Conservation (phyloP, 2,797 vertebrate genomes). For the Sparus aurata region DNA sequence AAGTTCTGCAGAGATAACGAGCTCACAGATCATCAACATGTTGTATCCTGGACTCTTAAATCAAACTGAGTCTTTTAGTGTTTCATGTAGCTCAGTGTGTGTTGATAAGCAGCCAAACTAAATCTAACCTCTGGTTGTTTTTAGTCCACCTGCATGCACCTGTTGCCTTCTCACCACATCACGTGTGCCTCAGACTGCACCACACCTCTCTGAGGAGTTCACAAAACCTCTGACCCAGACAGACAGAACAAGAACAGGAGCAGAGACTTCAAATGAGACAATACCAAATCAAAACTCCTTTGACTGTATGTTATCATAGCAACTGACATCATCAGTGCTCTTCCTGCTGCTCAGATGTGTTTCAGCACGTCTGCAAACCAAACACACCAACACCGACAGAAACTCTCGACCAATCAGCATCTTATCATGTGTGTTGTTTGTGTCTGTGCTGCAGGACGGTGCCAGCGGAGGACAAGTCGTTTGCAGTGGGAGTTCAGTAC, state of each 20-base stretch:
- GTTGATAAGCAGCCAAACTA: too few species aligned
- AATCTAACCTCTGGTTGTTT: not conserved
- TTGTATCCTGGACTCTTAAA: too few species aligned
- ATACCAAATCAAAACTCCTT: not conserved
- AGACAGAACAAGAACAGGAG: not conserved
- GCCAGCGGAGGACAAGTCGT: conserved; percentile 91
- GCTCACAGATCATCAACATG: too few species aligned
- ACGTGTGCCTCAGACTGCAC: not conserved
- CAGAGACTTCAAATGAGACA: not conserved
- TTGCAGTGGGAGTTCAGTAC: conserved; percentile 95
- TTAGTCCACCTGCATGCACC: not conserved
- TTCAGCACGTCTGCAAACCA: not conserved
- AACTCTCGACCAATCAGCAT: too few species aligned
- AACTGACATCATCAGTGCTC: not conserved
- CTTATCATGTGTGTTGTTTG: not conserved
- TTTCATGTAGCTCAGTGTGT: too few species aligned
- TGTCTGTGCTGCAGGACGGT: conserved; percentile 87
- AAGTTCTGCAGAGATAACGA: too few species aligned
- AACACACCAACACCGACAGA: not conserved
- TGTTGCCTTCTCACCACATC: not conserved
- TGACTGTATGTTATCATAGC: not conserved
- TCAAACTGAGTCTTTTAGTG: too few species aligned
- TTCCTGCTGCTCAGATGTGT: not conserved
- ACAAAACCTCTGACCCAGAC: not conserved
- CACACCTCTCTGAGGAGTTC: not conserved